Evolutionary conservation across 1,140 invertebrate genomes (phyloP), one percentile per base, ranked within the genome.

Genomic region (Hylaeus anthracinus): DNA sequence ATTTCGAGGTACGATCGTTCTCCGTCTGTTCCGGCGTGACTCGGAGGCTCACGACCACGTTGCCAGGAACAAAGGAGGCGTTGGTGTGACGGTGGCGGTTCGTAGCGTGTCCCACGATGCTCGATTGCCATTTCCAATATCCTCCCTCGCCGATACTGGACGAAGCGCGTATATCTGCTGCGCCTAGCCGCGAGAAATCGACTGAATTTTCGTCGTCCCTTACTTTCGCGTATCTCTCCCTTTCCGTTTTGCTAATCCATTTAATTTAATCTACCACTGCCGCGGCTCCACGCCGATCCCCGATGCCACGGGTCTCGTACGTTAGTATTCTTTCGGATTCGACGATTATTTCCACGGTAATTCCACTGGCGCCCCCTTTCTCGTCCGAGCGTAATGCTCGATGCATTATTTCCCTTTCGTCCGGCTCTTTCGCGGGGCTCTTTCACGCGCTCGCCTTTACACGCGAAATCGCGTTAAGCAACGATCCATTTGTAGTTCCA

Each of bases 111-210:
- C 51, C 83, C 81, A 78, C 72, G 73, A 80, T 83, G 79, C 81
- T 76, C 80, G 78, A 89, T 87, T 89, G 85, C 85, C 82, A 88
- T 90, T 90, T 83, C 83, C 83, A 85, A 89, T 86, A 88, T 88
- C 83, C 86, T 84, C 12, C 51, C 6, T 9, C 51, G 6, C 0
- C 67, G 3, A 45, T 61, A 67, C 37, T 56, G 58, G 74, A 77
- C 45, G 53, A 41, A 43, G 15, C 64, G 41, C 55, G 79, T 72
- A 72, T 66, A 84, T 63, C 63, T 45, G 43, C 37, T n/a, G 43
- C 5, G 43, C 26, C 26, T 26, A 26, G 26, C 26, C 39, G 51
- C 53, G 63, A 8, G 51, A 60, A 67, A 63, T 78, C 84, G 79
- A 84, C 81, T 78, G 84, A 85, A 86, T 85, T 84, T 82, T 75